phyloP scores from a whole-genome alignment of 35 echinoderm and acorn worm genomes.

The Lytechinus pictus region DNA sequence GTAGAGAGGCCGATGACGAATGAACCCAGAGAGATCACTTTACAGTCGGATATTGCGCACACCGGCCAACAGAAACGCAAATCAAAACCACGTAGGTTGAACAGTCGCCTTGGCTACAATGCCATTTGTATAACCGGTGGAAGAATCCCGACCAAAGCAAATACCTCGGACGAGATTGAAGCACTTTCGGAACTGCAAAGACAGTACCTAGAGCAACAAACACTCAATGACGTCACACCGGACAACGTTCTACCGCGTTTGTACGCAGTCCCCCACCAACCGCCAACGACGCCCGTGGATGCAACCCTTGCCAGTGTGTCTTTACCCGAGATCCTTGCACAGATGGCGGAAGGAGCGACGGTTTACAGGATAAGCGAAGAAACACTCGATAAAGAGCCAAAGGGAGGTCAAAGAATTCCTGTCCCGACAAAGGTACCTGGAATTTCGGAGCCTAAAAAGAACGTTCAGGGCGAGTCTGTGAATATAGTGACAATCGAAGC shows the following conservation, averaged over 20 bases:
- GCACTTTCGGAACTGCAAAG: not conserved
- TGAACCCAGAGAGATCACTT: not conserved
- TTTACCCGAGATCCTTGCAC: conserved; percentile 23
- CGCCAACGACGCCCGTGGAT: conserved; percentile 65
- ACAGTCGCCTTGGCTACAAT: not conserved
- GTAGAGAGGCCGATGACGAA: conserved; percentile 27
- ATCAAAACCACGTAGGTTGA: conserved; percentile 35
- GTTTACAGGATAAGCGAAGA: not conserved
- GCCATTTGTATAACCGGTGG: conserved; percentile 38
- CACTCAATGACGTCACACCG: not conserved
- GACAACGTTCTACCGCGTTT: not conserved
- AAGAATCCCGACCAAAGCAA: not conserved
- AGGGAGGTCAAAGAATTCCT: not conserved
- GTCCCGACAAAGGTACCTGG: not conserved
- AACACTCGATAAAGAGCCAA: not conserved
- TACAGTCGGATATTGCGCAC: conserved; percentile 13
- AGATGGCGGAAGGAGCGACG: not conserved
- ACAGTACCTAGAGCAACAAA: conserved; percentile 8
- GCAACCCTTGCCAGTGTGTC: conserved; percentile 40
- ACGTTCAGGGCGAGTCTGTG: not conserved
- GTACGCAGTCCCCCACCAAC: conserved; percentile 48
- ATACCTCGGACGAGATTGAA: conserved; percentile 23
- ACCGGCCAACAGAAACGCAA: not conserved
- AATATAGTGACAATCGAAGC: not conserved
- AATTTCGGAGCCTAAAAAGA: not conserved